A percentile compares a stretch with the other conserved stretches of the same genome.
phyloP scores from a whole-genome alignment of 2,797 vertebrate genomes.

The Rhynchotus rufescens region DNA sequence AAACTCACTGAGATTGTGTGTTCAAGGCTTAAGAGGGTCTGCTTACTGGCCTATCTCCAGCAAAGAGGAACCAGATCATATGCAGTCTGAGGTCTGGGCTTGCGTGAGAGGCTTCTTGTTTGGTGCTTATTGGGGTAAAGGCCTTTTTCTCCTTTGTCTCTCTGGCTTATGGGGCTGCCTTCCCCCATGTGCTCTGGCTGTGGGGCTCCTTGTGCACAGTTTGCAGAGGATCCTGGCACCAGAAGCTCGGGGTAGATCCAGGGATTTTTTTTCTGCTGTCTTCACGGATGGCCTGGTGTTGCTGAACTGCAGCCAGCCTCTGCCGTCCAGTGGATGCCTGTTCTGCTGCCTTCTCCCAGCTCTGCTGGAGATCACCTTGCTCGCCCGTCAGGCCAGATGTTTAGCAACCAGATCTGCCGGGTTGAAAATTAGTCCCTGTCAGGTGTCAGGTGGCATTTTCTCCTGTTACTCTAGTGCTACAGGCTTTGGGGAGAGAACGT shows the following conservation, averaged over 20 bases:
- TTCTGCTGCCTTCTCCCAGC: conserved; percentile 19
- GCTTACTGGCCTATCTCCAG: background rate
- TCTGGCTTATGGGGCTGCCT: background rate
- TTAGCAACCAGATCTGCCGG: conserved; percentile 43
- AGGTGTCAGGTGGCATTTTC: conserved; percentile 55
- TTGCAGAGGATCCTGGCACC: background rate
- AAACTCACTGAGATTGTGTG: background rate
- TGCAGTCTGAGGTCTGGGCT: background rate
- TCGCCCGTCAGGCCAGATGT: conserved; percentile 51
- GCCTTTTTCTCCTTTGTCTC: background rate
- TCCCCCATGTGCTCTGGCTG: background rate
- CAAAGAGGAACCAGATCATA: background rate
- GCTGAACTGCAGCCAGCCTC: conserved; percentile 34
- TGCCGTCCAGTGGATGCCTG: background rate
- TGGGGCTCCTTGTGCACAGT: background rate
- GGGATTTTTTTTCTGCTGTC: background rate
- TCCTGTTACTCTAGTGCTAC: background rate
- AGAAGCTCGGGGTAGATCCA: background rate
- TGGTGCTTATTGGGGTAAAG: background rate
- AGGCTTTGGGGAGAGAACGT: background rate
- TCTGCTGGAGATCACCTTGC: conserved; percentile 24
- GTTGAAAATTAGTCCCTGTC: conserved; percentile 38
- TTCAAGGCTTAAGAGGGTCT: background rate
- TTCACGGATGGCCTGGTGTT: background rate
- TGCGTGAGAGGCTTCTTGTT: background rate